A percentile compares a stretch with the other conserved stretches of the same genome.
Conservation (phyloP, 2,113 vertebrate genomes). For the Cairina moschata region DNA sequence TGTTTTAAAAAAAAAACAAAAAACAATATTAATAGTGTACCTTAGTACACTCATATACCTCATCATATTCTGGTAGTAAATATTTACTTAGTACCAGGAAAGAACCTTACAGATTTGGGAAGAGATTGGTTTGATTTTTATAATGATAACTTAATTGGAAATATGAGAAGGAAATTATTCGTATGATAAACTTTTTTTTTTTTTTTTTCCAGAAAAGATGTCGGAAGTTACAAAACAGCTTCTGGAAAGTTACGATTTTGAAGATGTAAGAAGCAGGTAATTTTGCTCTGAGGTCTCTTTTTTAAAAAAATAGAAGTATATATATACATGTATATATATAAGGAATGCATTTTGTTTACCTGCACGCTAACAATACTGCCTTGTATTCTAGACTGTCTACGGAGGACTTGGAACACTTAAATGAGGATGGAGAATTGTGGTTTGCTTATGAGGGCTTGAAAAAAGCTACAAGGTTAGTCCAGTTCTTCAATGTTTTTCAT, state of each 20-base stretch:
- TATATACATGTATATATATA: too few species aligned
- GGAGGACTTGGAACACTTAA: conserved; percentile 83
- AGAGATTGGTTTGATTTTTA: not conserved
- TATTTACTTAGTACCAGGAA: not conserved
- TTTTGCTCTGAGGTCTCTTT: not conserved
- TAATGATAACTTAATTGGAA: not conserved
- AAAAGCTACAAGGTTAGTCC: conserved; percentile 88
- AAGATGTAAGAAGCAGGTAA: conserved; percentile 86
- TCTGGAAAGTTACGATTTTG: conserved; percentile 84
- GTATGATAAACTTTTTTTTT: not conserved
- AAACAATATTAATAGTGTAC: fast-evolving
- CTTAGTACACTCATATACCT: not conserved
- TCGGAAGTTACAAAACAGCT: conserved; percentile 86
- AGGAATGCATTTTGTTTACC: not conserved
- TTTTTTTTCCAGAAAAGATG: conserved; percentile 84
- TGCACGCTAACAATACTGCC: not conserved
- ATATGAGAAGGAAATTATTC: not conserved
- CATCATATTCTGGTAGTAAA: not conserved
- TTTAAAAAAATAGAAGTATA: not conserved
- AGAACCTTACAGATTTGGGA: not conserved
- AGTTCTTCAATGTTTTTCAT: not conserved
- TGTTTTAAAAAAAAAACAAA: fast-evolving
- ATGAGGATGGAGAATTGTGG: conserved; percentile 88
- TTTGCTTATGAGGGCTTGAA: conserved; percentile 88
- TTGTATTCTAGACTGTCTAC: conserved; percentile 78